Evolutionary conservation across 2,888 invertebrate genomes (phyloP).

Genomic region (Temnothorax ravouxi): DNA sequence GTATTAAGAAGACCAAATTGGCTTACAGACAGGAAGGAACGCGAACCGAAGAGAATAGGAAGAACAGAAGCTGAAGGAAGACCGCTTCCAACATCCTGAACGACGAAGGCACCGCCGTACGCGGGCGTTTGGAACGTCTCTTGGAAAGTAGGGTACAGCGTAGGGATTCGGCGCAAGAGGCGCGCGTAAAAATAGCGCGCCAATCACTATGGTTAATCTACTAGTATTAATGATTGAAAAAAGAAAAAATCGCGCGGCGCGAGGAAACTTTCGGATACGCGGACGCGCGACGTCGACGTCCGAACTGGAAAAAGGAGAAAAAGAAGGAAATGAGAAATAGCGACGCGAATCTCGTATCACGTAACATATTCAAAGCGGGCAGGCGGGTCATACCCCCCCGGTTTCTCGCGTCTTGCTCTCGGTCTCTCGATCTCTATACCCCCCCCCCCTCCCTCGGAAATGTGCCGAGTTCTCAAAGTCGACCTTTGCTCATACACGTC

Average conservation of each 20-base stretch:
- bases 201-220: constrained; percentile 71
- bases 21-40: too few relatives aligned
- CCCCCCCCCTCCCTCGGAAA: background rate
- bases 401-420: constrained; percentile 30
- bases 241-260: constrained; percentile 32
- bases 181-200: constrained; percentile 69
- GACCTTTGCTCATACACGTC: constrained; percentile 2
- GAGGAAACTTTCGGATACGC: constrained; percentile 54
- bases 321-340: background rate
- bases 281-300: constrained; percentile 23
- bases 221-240: constrained; percentile 70
- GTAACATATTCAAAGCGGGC: constrained; percentile 27
- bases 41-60: background rate
- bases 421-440: constrained; percentile 11
- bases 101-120: background rate
- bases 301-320: background rate
- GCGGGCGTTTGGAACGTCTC: constrained; percentile 40
- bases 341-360: constrained; percentile 23
- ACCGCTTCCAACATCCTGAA: constrained; percentile 6
- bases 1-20: constrained; percentile 34
- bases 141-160: constrained; percentile 62
- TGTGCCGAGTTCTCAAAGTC: background rate
- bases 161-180: constrained; percentile 65
- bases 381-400: background rate
- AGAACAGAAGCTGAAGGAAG: background rate